These are phyloP conservation scores for Phymatocera aterrima DNA, from an alignment of 2,888 invertebrate genomes.

Conservation along the genomic window DNA sequence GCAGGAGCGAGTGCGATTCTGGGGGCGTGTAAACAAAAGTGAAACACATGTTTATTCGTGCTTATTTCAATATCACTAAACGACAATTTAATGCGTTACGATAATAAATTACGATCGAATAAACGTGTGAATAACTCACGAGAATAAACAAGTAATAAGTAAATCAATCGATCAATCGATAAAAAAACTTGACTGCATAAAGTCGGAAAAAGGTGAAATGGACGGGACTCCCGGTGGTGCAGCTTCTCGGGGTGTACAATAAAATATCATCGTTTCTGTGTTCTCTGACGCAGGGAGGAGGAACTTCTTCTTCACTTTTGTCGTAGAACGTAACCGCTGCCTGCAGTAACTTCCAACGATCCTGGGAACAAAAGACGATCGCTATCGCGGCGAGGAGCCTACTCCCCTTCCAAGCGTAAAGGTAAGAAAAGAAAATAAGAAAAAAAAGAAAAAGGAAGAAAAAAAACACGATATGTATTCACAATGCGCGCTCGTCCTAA, in stretches of 20 bases:
- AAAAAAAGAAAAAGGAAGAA: background rate
- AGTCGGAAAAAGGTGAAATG: background rate
- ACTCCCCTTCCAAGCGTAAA: conserved; percentile 18
- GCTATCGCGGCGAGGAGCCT: background rate
- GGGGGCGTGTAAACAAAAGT: background rate
- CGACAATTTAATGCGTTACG: background rate
- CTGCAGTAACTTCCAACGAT: background rate
- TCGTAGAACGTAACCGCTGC: background rate
- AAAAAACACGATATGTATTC: background rate
- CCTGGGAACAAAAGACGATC: conserved; percentile 31
- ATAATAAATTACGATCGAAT: background rate
- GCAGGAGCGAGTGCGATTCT: too few species aligned
- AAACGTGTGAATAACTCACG: background rate
- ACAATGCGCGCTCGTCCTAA: background rate
- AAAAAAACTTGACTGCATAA: too few species aligned
- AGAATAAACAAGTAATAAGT: too few species aligned
- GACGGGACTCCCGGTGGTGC: background rate
- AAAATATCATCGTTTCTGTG: background rate
- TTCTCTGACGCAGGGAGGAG: background rate
- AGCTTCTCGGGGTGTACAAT: background rate
- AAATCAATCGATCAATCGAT: too few species aligned
- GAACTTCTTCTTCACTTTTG: background rate
- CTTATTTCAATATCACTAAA: background rate
- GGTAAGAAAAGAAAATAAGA: background rate
- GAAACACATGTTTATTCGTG: background rate